Percentiles rank a stretch among this genome's conserved stretches.
Evolutionary conservation across 2,888 invertebrate genomes (phyloP).

Genomic region (Aleiodes alternator): DNA sequence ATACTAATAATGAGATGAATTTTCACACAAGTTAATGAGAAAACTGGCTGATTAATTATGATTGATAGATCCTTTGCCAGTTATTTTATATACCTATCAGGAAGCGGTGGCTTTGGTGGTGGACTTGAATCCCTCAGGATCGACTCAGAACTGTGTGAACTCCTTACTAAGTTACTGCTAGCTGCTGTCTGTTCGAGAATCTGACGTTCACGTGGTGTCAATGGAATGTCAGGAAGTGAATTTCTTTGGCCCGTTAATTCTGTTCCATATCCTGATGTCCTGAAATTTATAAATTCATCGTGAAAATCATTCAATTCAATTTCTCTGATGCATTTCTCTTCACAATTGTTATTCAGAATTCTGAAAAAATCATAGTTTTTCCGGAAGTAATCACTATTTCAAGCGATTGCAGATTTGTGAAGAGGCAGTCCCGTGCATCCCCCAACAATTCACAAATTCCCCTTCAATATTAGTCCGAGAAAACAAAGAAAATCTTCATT

Average conservation of each 20-base stretch:
- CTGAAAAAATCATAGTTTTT: too few species aligned
- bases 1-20: background rate
- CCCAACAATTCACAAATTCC: too few species aligned
- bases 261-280: conserved; percentile 72
- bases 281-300: conserved; percentile 53
- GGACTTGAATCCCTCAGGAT: conserved; percentile 84
- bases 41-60: background rate
- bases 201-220: conserved; percentile 87
- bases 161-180: conserved; percentile 80
- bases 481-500: too few species aligned
- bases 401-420: too few species aligned
- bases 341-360: too few species aligned
- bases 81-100: conserved; percentile 80
- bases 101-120: conserved; percentile 92
- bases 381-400: too few species aligned
- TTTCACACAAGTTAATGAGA: background rate
- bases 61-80: background rate
- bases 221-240: conserved; percentile 87
- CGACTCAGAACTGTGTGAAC: conserved; percentile 89
- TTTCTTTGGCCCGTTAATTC: conserved; percentile 78
- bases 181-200: conserved; percentile 80
- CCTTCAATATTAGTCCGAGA: too few species aligned
- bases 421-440: too few species aligned
- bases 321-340: too few species aligned
- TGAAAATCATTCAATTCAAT: background rate